Evolutionary conservation across 2,888 invertebrate species (phyloP).

Genomic region (Criorhina ranunculi): DNA sequence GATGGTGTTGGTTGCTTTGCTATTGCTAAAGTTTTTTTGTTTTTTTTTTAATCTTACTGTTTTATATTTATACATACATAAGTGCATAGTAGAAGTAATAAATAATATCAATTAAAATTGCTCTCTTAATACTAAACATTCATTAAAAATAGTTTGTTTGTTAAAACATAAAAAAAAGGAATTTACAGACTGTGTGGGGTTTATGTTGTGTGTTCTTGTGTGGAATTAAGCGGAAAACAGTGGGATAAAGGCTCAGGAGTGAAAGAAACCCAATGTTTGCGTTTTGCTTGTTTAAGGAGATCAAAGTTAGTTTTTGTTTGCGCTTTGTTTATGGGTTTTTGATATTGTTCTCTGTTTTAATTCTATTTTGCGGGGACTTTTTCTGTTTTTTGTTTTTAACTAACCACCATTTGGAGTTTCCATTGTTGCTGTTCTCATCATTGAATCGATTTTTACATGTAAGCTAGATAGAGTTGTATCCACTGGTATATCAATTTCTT

Average conservation of each 20-base stretch:
- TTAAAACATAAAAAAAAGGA: slow-evolving; percentile 42
- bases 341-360: slow-evolving; percentile 23
- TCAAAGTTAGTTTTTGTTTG: slow-evolving; percentile 59
- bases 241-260: slow-evolving; percentile 26
- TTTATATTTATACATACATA: slow-evolving; percentile 47
- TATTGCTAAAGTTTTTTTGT: slow-evolving; percentile 42
- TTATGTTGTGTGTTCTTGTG: slow-evolving; percentile 19
- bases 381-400: slow-evolving; percentile 77
- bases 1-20: slow-evolving; percentile 24
- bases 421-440: slow-evolving; percentile 82
- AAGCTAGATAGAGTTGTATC: slow-evolving; percentile 83
- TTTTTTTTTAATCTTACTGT: slow-evolving; percentile 35
- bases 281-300: slow-evolving; percentile 47
- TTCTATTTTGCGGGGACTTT: slow-evolving; percentile 13
- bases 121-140: slow-evolving; percentile 69
- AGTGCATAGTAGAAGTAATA: slow-evolving; percentile 73
- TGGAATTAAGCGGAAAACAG: slow-evolving; percentile 37
- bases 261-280: slow-evolving; percentile 33
- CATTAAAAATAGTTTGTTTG: slow-evolving; percentile 67
- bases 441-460: slow-evolving; percentile 83
- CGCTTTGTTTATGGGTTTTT: slow-evolving; percentile 25
- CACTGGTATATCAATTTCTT: slow-evolving; percentile 83
- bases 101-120: slow-evolving; percentile 69
- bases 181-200: slow-evolving; percentile 56
- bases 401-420: slow-evolving; percentile 85